phyloP scores from a whole-genome alignment of 2,113 vertebrate genomes.

The Rhinogobius similis region DNA sequence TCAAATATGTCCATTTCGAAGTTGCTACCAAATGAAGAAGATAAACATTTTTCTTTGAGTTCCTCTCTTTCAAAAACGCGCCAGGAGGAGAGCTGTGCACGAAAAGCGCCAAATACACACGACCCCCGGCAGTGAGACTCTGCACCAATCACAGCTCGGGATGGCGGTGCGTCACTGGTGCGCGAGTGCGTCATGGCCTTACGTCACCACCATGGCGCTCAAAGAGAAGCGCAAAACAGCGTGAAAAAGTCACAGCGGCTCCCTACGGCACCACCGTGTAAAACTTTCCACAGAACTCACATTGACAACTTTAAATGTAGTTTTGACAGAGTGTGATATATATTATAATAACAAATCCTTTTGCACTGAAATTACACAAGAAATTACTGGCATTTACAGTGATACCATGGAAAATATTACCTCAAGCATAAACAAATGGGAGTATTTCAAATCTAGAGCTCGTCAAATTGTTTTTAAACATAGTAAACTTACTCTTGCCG shows the following conservation, averaged over 20 bases:
- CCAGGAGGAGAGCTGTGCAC: constrained; percentile 41
- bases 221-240: background rate
- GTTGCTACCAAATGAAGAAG: accelerated
- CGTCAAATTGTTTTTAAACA: background rate
- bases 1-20: background rate
- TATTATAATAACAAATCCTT: background rate
- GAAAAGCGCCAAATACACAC: constrained; percentile 74
- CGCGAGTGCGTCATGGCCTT: background rate
- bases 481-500: background rate
- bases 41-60: constrained; percentile 18
- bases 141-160: constrained; percentile 62
- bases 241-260: constrained; percentile 30
- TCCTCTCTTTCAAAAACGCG: constrained; percentile 62
- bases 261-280: constrained; percentile 5
- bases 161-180: background rate
- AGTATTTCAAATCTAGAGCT: background rate
- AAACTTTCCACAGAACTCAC: too few relatives aligned
- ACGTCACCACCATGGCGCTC: constrained; percentile 47
- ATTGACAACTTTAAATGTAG: too few relatives aligned
- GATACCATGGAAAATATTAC: background rate
- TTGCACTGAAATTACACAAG: background rate
- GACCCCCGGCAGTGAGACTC: constrained; percentile 37
- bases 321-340: too few relatives aligned
- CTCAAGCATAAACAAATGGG: background rate
- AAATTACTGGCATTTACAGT: background rate